Percentiles rank a stretch among this genome's conserved stretches.
Conservation (phyloP, 2,113 vertebrate genomes). For the Pimephales promelas region DNA sequence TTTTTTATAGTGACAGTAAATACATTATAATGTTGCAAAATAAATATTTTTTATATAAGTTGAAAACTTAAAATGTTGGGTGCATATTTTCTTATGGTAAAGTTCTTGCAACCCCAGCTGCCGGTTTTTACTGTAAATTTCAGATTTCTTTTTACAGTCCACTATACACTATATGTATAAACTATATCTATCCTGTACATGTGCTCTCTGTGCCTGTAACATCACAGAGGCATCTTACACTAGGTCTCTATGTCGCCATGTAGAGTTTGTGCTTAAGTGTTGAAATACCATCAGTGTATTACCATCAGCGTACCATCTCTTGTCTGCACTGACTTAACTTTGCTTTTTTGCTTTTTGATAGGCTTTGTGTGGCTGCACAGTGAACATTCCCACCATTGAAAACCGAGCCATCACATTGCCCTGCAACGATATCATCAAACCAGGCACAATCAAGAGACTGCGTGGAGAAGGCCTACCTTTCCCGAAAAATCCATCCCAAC, state of each 20-base stretch:
- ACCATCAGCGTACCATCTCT: too few species aligned
- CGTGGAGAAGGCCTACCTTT: slow-evolving; percentile 94
- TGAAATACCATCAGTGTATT: slow-evolving; percentile 23
- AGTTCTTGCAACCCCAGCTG: not conserved
- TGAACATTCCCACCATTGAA: slow-evolving; percentile 96
- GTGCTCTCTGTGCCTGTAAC: slow-evolving; percentile 31
- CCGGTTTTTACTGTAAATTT: not conserved
- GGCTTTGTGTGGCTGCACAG: slow-evolving; percentile 94
- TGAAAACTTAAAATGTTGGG: not conserved
- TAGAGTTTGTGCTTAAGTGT: slow-evolving; percentile 32
- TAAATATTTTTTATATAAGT: too few species aligned
- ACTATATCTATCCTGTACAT: not conserved
- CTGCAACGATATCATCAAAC: slow-evolving; percentile 96
- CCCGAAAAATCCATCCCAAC: slow-evolving; percentile 92
- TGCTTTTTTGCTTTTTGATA: slow-evolving; percentile 57
- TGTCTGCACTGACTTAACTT: slow-evolving; percentile 2
- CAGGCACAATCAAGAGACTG: slow-evolving; percentile 91
- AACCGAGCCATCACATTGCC: slow-evolving; percentile 92
- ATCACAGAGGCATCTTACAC: slow-evolving; percentile 18
- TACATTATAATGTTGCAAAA: not conserved
- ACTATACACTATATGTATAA: not conserved
- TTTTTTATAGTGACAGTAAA: not conserved
- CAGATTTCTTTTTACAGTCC: not conserved
- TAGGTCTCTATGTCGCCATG: not conserved
- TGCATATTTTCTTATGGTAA: not conserved